Base-by-base conservation (phyloP, 2,888 invertebrate genomes). In the Cephus runcator region DNA sequence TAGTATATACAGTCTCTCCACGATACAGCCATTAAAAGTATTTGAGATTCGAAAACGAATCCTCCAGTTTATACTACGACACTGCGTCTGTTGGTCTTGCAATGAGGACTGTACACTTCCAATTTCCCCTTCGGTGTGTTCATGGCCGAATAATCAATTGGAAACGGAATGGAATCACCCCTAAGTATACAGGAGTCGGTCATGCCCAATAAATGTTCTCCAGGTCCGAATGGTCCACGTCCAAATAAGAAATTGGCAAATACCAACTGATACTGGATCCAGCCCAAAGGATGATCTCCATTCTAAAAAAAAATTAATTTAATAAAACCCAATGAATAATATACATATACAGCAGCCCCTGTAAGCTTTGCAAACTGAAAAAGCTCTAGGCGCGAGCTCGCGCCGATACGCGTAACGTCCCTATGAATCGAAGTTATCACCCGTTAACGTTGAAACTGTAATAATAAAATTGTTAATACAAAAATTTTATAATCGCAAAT, bases 171-270 rank as follows among this genome's bases (percentile, higher is more conserved):
- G 30, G 81, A 81, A 33, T 84, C 81, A 31, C 82, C 87, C 0
- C 86, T 85, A 12, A 82, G 79, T 2, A 86, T 69, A 73, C 87
- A 87, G 73, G 83, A 76, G 23, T 86, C 86, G 31, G 86, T 84
- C 84, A 87, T 83, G 12, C 95, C 95, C 40, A 96, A 93, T 75
- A 96, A 93, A 93, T 94, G 95, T 86, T 96, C 95, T 0, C 96
- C 96, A 0, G 95, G 95, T 0, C 96, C 96, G 88, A 96, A 95
- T 9, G 96, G 96, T 85, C 95, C 94, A 88, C 95, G 94, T 6
- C 95, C 96, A 90, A 96, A 93, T 82, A 96, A 92, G 93, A 95
- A 96, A 91, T 96, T 96, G 73, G 95, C 94, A 90, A 95, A 96
- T 89, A 95, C 95, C 86, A 95, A 93, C 80, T 95, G 94, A 92